These are phyloP conservation scores for Patella depressa DNA, from an alignment of 2,888 invertebrate genomes.

Conservation along the genomic window DNA sequence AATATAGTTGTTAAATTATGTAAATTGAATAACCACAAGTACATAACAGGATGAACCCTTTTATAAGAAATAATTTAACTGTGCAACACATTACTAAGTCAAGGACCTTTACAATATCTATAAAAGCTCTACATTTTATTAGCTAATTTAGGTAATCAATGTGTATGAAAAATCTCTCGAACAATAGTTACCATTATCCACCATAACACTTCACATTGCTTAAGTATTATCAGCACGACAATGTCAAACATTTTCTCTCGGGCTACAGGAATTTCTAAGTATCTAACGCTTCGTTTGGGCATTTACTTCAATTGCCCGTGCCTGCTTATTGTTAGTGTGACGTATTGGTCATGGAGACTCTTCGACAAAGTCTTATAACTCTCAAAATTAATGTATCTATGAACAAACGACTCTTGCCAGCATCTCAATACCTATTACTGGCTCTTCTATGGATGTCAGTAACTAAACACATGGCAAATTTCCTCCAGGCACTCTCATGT, in stretches of 20 bases:
- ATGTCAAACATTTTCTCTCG: not conserved
- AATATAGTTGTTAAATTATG: no score
- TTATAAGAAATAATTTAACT: no score
- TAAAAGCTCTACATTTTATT: no score
- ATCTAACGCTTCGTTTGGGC: slow-evolving; percentile 21
- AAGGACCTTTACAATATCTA: no score
- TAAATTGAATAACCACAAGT: no score
- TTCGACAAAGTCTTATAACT: slow-evolving; percentile 18
- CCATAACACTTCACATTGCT: no score
- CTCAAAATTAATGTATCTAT: slow-evolving; percentile 26
- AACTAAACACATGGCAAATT: slow-evolving; percentile 16
- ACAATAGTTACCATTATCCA: no score
- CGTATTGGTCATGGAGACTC: slow-evolving; percentile 11
- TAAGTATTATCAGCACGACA: no score
- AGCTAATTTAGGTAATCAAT: no score
- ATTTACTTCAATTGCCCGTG: slow-evolving; percentile 21
- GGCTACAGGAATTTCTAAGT: slow-evolving; percentile 11
- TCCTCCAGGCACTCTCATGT: slow-evolving; percentile 20
- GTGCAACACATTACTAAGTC: no score
- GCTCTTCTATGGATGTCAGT: slow-evolving; percentile 20
- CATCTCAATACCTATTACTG: slow-evolving; percentile 15
- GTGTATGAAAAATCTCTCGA: no score
- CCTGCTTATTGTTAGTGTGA: slow-evolving; percentile 12
- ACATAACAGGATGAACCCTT: no score
- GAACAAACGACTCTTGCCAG: not conserved